Evolutionary conservation across 2,797 vertebrate species (phyloP).

Genomic region (Gastrophryne carolinensis): DNA sequence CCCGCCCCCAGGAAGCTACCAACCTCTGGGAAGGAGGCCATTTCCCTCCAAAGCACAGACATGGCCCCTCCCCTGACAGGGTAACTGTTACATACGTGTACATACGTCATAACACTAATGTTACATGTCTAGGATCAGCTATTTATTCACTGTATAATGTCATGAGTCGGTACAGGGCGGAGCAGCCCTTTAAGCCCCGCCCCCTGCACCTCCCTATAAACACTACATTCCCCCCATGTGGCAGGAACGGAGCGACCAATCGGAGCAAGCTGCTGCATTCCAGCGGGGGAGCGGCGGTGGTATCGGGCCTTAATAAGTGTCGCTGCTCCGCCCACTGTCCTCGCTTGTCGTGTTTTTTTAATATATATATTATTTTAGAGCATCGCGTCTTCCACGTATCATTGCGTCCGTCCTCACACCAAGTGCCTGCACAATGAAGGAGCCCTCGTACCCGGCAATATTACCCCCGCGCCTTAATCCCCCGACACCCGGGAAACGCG

Average conservation of each 20-base stretch:
- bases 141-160: slow-evolving; percentile 25
- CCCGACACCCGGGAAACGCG: too few species aligned
- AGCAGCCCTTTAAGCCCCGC: not conserved
- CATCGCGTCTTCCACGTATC: slow-evolving; percentile 26
- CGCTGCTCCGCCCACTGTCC: not conserved
- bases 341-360: not conserved
- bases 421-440: slow-evolving; percentile 47
- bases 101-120: slow-evolving; percentile 31
- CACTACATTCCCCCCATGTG: not conserved
- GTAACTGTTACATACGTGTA: not conserved
- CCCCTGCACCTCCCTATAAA: too few species aligned
- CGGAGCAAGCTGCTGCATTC: not conserved
- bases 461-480: not conserved
- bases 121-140: not conserved
- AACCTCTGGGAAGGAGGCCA: too few species aligned
- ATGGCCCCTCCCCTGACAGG: not conserved
- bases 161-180: not conserved
- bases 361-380: not conserved
- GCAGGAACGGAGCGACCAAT: too few species aligned
- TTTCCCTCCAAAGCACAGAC: not conserved
- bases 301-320: not conserved
- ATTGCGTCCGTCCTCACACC: slow-evolving; percentile 28
- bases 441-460: not conserved
- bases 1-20: too few species aligned
- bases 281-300: not conserved